phyloP scores from a whole-genome alignment of 2,888 invertebrate genomes.

The Teleogryllus oceanicus region DNA sequence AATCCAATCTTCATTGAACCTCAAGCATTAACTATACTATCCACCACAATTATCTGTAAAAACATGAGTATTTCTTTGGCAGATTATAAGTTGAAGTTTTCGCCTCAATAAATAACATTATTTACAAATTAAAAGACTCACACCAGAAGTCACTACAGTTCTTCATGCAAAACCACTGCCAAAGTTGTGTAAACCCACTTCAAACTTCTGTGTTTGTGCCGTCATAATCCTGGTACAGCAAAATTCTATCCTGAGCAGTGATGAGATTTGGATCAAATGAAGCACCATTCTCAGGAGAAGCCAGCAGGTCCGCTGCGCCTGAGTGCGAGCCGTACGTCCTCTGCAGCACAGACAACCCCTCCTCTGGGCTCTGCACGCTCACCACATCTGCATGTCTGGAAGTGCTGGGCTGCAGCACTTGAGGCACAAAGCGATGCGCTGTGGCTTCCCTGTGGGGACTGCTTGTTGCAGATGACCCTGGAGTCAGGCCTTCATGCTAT shows the following conservation, averaged over 20 bases:
- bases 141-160: too few relatives aligned
- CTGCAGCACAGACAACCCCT: constrained; percentile 36
- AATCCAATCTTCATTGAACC: too few relatives aligned
- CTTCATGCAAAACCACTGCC: too few relatives aligned
- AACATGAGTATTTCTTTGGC: too few relatives aligned
- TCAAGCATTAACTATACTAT: too few relatives aligned
- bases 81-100: too few relatives aligned
- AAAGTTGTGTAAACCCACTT: background rate
- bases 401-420: constrained; percentile 34
- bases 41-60: too few relatives aligned
- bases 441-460: constrained; percentile 28
- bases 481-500: constrained; percentile 25
- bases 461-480: constrained; percentile 25
- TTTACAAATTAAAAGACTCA: too few relatives aligned
- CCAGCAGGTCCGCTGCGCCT: constrained; percentile 3
- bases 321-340: constrained; percentile 38
- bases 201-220: constrained; percentile 37
- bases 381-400: constrained; percentile 32
- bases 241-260: constrained; percentile 27
- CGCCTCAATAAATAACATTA: too few relatives aligned
- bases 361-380: constrained; percentile 38
- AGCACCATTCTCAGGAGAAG: constrained; percentile 29
- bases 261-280: constrained; percentile 27
- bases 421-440: constrained; percentile 33
- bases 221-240: constrained; percentile 39